Conservation (phyloP, 30 jellyfish, hydroid and myxozoan genomes). For the Pelagia noctiluca region DNA sequence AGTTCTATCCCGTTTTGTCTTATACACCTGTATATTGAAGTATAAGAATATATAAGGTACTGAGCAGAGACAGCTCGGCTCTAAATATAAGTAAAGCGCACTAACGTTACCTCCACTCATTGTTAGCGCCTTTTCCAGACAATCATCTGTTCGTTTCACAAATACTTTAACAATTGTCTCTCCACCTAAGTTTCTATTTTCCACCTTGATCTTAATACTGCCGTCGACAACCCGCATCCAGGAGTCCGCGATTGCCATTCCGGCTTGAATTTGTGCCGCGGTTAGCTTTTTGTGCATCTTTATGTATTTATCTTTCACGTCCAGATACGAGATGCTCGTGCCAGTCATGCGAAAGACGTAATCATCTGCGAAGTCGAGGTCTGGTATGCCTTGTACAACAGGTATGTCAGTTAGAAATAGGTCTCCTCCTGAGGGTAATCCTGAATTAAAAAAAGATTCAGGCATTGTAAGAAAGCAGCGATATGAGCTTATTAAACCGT, state of each 20-base stretch:
- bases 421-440: too few relatives aligned
- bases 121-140: background rate
- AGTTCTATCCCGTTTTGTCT: too few relatives aligned
- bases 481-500: too few relatives aligned
- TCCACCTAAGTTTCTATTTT: background rate
- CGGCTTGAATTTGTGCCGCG: background rate
- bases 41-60: too few relatives aligned
- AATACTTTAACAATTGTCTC: slow-evolving; percentile 8
- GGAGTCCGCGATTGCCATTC: background rate
- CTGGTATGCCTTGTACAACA: background rate
- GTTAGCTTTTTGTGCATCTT: slow-evolving; percentile 1
- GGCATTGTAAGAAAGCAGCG: too few relatives aligned
- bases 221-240: slow-evolving; percentile 8
- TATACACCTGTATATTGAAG: too few relatives aligned
- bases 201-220: background rate
- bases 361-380: background rate
- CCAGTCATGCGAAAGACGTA: background rate
- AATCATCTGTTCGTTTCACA: background rate
- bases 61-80: too few relatives aligned
- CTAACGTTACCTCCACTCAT: background rate
- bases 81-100: too few relatives aligned
- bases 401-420: too few relatives aligned
- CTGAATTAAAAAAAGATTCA: too few relatives aligned
- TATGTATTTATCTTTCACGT: background rate
- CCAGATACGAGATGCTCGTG: background rate